Percentiles rank a stretch among this genome's conserved stretches.
phyloP scores from a whole-genome alignment of 1,140 invertebrate species.

The Bombus haemorrhoidalis region DNA sequence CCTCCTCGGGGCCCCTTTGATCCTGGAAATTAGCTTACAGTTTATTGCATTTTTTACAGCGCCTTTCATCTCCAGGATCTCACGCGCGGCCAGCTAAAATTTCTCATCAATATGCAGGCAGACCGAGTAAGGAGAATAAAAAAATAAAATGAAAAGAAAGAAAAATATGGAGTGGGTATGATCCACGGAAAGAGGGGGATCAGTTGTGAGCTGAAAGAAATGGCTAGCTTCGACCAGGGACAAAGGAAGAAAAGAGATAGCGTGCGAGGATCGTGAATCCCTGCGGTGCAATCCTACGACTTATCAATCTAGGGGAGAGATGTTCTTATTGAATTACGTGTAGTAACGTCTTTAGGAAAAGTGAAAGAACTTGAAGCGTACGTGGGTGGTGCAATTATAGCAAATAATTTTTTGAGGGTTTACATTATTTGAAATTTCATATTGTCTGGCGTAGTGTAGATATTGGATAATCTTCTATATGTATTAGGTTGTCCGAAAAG shows the following conservation, averaged over 20 bases:
- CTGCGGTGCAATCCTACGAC: conserved; percentile 19
- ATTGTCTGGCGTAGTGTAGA: too few relatives aligned
- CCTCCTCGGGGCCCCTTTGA: conserved; percentile 61
- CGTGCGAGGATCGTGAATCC: conserved; percentile 1
- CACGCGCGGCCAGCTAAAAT: conserved; percentile 59
- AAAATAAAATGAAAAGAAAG: conserved; percentile 13
- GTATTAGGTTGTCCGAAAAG: too few relatives aligned
- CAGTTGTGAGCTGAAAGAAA: background rate
- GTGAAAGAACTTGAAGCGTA: too few relatives aligned
- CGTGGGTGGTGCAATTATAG: too few relatives aligned
- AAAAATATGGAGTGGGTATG: conserved; percentile 25
- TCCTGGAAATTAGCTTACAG: conserved; percentile 69
- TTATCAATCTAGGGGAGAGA: conserved; percentile 30
- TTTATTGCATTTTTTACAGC: conserved; percentile 69
- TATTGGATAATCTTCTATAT: too few relatives aligned
- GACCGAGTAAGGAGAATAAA: conserved; percentile 19
- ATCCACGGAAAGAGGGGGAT: conserved; percentile 14
- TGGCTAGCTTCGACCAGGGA: background rate
- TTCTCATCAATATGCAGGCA: conserved; percentile 71
- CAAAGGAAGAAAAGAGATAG: conserved; percentile 14
- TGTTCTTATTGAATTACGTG: conserved; percentile 40
- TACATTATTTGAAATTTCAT: background rate
- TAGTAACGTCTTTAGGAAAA: background rate
- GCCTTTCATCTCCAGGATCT: conserved; percentile 66
- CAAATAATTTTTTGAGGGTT: background rate